These are phyloP conservation scores for Himantopus leucocephalus DNA, from an alignment of 2,113 vertebrate species.

Conservation along the genomic window DNA sequence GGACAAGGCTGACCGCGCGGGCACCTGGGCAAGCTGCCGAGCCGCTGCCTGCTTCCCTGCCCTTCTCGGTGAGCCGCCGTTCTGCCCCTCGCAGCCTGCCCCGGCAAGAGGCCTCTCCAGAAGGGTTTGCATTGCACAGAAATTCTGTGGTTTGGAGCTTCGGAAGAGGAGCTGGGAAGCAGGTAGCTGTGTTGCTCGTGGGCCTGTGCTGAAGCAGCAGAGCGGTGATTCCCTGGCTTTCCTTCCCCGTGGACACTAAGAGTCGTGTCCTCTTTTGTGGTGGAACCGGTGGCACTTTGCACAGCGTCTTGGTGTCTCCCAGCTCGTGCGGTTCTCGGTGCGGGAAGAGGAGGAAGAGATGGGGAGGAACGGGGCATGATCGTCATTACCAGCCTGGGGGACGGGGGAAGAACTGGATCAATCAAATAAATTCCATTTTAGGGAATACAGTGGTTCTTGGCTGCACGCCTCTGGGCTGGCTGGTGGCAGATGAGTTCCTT, in stretches of 20 bases:
- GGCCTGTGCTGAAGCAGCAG: not conserved
- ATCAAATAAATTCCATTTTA: not conserved
- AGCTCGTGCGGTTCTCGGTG: not conserved
- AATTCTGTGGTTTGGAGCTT: not conserved
- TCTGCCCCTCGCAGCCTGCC: not conserved
- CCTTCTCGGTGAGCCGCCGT: rapidly evolving
- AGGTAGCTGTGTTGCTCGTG: not conserved
- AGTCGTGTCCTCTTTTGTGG: not conserved
- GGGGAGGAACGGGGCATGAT: not conserved
- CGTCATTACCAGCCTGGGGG: not conserved
- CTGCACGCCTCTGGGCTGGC: not conserved
- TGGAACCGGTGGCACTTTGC: not conserved
- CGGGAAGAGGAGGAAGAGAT: no score
- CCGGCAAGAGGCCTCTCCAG: not conserved
- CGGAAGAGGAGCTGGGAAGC: not conserved
- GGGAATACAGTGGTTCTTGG: rapidly evolving
- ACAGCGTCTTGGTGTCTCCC: rapidly evolving
- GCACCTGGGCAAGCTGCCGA: not conserved
- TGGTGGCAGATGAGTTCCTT: not conserved
- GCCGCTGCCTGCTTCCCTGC: not conserved
- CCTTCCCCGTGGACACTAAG: rapidly evolving
- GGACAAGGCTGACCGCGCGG: not conserved
- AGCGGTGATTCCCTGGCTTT: not conserved
- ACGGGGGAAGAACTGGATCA: no score
- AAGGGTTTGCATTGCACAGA: not conserved